phyloP scores from a whole-genome alignment of 1,140 invertebrate genomes.

The Zophobas atratus region DNA sequence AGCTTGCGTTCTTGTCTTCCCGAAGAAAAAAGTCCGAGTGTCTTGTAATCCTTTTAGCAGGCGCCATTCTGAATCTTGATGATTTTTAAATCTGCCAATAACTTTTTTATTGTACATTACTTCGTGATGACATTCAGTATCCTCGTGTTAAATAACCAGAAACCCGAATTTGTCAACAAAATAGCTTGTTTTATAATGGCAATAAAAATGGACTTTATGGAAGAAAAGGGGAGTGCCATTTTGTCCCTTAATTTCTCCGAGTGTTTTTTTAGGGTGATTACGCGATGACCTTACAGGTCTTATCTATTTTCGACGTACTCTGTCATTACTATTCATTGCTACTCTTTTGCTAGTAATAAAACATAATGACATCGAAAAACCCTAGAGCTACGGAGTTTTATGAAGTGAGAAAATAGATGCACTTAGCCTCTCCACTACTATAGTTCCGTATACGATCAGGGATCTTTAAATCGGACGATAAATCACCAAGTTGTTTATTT shows the following conservation, averaged over 20 bases:
- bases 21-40: not conserved
- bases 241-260: not conserved
- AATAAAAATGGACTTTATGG: constrained; percentile 14
- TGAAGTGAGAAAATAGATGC: constrained; percentile 3
- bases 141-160: constrained; percentile 11
- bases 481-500: constrained; percentile 11
- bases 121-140: not conserved
- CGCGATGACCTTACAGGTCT: not conserved
- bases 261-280: constrained; percentile 4
- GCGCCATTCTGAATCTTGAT: constrained; percentile 7
- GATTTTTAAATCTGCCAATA: constrained; percentile 14
- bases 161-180: constrained; percentile 16
- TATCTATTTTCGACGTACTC: no score
- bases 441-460: constrained; percentile 1
- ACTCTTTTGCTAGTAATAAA: not conserved
- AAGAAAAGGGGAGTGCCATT: constrained; percentile 2
- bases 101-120: constrained; percentile 17
- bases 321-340: not conserved
- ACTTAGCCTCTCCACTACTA: not conserved
- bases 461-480: constrained; percentile 14
- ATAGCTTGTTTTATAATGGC: constrained; percentile 14
- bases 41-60: constrained; percentile 3
- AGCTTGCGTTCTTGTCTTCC: not conserved
- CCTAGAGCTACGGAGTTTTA: not conserved
- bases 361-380: not conserved